Evolutionary conservation across 2,113 vertebrate species (phyloP).

Genomic region (Camelus dromedarius): DNA sequence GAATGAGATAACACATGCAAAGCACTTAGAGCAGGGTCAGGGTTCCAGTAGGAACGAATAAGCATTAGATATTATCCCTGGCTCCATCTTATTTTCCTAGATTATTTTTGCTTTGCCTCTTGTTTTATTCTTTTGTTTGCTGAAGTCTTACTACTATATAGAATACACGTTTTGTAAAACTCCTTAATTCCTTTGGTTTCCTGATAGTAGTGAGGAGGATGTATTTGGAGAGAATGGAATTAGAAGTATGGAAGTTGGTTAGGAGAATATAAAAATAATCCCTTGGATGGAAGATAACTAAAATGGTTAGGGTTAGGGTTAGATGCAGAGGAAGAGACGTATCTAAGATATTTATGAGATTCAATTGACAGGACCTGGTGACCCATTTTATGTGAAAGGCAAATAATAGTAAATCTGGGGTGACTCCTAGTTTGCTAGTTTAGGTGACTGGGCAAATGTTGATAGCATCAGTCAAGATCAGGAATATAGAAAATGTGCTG

Average conservation of each 20-base stretch:
- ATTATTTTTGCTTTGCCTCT: neutral
- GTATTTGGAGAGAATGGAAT: neutral
- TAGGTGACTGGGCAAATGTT: neutral
- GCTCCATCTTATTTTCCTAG: neutral
- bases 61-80: neutral
- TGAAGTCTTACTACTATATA: neutral
- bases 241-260: neutral
- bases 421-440: neutral
- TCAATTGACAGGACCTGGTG: neutral
- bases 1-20: neutral
- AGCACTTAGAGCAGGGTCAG: neutral
- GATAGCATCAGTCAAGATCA: neutral
- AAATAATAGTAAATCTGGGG: slow-evolving; percentile 19
- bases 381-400: neutral
- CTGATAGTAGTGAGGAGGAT: neutral
- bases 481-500: neutral
- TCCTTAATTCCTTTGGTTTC: neutral
- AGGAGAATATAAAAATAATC: neutral
- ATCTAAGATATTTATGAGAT: neutral
- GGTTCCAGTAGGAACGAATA: neutral
- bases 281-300: neutral
- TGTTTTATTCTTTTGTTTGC: neutral
- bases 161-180: neutral
- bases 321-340: neutral
- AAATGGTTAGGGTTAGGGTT: neutral